Evolutionary conservation across 1,140 invertebrate genomes (phyloP), one percentile per base, ranked within the genome.

Genomic region (Aphelenchoides avenae): DNA sequence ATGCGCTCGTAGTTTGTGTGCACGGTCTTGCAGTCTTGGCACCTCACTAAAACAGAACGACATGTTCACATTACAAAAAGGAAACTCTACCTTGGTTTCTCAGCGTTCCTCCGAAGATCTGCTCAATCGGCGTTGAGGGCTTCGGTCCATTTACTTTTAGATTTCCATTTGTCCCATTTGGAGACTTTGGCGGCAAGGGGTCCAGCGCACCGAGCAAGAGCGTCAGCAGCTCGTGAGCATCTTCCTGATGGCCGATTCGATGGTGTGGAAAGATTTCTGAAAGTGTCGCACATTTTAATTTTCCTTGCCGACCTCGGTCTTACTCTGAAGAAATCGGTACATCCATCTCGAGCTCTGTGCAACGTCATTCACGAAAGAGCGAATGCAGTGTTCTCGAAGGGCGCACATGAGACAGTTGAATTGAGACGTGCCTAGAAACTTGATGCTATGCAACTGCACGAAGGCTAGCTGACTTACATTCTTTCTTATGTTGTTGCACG

Each of bases 141-240:
- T 24, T 29, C 31, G 33, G n/a, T 24, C 36, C 34, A 15, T 52
- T 15, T 3, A 33, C 46, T 11, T 53, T 53, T 4, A 44, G 15
- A 33, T 59, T 15, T 6, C 46, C 46, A 50, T 49, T 49, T 39
- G 13, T 34, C 13, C 42, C 39, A n/a, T 15, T n/a, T 53, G 27
- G 9, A 31, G 26, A 7, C 34, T 46, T 66, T 2, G 20, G 13
- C 2, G 65, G 57, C 30, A 68, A n/a, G 11, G 57, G 57, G 13
- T 66, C 64, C 20, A 66, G 37, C 11, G 61, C 67, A 18, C 60
- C 51, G 4, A 66, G 42, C 48, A 66, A 31, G n/a, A 66, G 50
- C 13, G 61, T 68, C 2, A 66, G 31, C 66, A 66, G 62, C 39
- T 66, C 64, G 27, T 66, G 64, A 2, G 64, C 64, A 46, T 66